Evolutionary conservation across 2,888 invertebrate species (phyloP).

Genomic region (Epiblema foenella): DNA sequence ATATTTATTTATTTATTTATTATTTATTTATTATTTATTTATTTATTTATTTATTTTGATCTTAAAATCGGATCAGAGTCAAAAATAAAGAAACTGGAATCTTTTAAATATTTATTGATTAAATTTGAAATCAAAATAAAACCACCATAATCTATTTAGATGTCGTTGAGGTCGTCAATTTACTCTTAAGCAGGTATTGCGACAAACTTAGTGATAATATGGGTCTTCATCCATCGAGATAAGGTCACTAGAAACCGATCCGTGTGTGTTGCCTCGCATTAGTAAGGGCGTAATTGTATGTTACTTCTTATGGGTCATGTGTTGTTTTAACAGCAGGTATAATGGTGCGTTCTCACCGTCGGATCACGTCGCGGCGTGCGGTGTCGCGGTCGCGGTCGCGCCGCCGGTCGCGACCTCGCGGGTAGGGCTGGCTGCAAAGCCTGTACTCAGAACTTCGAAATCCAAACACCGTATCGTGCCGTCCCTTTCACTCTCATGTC

Average conservation of each 20-base stretch:
- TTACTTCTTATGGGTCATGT: neutral
- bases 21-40: too few relatives aligned
- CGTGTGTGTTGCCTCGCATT: neutral
- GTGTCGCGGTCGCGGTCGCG: conserved; percentile 41
- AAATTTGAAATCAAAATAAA: conserved; percentile 9
- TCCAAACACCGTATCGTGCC: too few relatives aligned
- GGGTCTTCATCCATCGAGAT: neutral
- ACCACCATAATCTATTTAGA: neutral
- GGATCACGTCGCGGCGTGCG: conserved; percentile 41
- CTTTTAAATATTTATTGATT: neutral
- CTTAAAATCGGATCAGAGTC: neutral
- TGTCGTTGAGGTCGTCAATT: neutral
- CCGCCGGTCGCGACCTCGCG: conserved; percentile 39
- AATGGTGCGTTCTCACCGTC: conserved; percentile 38
- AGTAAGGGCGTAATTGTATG: neutral
- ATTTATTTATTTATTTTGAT: too few relatives aligned
- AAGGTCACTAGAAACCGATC: conserved; percentile 27
- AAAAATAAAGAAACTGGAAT: neutral
- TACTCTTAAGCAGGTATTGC: too few relatives aligned
- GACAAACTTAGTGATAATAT: neutral
- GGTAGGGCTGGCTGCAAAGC: conserved; percentile 29
- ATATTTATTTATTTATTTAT: too few relatives aligned
- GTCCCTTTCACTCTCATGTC: too few relatives aligned
- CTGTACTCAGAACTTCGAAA: too few relatives aligned
- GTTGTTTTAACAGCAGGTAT: neutral